Evolutionary conservation across 2,797 vertebrate species (phyloP).

Genomic region (Siniperca obscura): DNA sequence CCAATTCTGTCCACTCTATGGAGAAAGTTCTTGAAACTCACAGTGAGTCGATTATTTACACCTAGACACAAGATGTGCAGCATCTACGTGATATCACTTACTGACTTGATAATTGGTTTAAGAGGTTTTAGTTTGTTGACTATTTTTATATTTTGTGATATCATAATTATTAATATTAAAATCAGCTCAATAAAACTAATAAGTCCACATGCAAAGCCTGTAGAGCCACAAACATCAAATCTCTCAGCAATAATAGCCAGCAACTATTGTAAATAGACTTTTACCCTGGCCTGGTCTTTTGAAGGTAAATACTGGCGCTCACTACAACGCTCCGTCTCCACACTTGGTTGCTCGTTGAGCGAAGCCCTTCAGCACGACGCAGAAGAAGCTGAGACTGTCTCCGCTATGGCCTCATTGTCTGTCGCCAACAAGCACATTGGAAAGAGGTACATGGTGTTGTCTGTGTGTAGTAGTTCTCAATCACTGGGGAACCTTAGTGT

Average conservation of each 20-base stretch:
- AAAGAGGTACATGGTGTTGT: slow-evolving; percentile 86
- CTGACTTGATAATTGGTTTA: background rate
- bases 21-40: slow-evolving; percentile 95
- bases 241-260: background rate
- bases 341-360: slow-evolving; percentile 89
- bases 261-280: background rate
- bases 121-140: background rate
- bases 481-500: background rate
- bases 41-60: slow-evolving; percentile 84
- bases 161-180: background rate
- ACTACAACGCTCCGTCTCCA: slow-evolving; percentile 88
- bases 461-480: background rate
- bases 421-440: slow-evolving; percentile 92
- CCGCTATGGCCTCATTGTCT: slow-evolving; percentile 96
- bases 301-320: slow-evolving; percentile 96
- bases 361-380: slow-evolving; percentile 92
- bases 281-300: slow-evolving; percentile 4
- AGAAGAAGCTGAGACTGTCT: slow-evolving; percentile 96
- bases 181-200: background rate
- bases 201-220: background rate
- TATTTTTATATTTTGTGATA: background rate
- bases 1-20: slow-evolving; percentile 93
- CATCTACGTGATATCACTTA: background rate
- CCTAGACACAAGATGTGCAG: background rate
- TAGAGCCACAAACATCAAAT: background rate